Conservation (phyloP, 64 coral and sea anemone genomes). For the Actinia equina region DNA sequence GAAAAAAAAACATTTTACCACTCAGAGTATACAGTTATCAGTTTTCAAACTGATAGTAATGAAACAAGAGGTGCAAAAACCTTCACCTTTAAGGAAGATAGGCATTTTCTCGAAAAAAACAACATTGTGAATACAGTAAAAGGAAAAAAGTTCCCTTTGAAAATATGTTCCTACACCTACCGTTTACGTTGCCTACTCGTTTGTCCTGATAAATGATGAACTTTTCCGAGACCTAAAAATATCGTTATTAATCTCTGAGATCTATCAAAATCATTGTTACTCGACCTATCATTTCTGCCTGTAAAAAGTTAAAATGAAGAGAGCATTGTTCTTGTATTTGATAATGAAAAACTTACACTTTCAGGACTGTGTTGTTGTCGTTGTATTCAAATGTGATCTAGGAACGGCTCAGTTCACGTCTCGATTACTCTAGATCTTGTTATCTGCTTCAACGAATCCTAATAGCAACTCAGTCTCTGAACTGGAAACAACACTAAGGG, state of each 20-base stretch:
- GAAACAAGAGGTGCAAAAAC: too few relatives aligned
- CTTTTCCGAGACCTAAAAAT: background rate
- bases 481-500: background rate
- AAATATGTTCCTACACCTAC: background rate
- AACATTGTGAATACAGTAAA: too few relatives aligned
- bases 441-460: conserved; percentile 4
- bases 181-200: background rate
- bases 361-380: background rate
- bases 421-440: background rate
- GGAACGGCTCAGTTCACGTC: background rate
- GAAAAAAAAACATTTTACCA: too few relatives aligned
- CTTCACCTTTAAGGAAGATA: background rate
- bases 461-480: background rate
- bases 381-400: background rate
- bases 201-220: background rate
- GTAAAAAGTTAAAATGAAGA: background rate
- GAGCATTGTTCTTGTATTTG: background rate
- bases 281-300: background rate
- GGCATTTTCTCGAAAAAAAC: background rate
- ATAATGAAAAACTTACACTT: background rate
- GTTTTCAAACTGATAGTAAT: too few relatives aligned
- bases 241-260: background rate
- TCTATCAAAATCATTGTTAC: background rate
- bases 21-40: too few relatives aligned
- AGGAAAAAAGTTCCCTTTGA: too few relatives aligned